Evolutionary conservation across 2,888 invertebrate genomes (phyloP).

Genomic region (Gibbula magus): DNA sequence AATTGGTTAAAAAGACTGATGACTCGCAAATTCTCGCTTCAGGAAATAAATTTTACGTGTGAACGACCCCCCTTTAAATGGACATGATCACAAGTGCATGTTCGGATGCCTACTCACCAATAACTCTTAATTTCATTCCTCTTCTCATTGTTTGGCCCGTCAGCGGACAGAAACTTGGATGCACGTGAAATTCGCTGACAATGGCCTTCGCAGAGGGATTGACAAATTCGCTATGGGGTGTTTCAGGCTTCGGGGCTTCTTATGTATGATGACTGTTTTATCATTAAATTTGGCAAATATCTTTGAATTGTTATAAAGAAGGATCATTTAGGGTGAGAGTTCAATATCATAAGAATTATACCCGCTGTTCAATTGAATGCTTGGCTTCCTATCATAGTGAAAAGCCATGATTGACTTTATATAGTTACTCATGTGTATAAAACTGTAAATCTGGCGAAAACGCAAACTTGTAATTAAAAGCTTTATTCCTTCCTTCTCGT

Average conservation of each 20-base stretch:
- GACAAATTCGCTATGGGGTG: conserved; percentile 7
- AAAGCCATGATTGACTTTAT: neutral
- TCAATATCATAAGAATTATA: conserved; percentile 4
- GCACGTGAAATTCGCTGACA: conserved; percentile 1
- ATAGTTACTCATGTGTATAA: neutral
- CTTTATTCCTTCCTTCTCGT: too few relatives aligned
- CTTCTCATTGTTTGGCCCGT: neutral
- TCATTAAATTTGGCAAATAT: neutral
- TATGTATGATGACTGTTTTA: neutral
- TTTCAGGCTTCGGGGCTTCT: neutral
- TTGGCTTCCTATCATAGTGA: neutral
- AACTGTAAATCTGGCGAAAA: neutral
- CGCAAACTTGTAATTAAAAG: neutral
- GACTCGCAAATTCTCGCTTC: neutral
- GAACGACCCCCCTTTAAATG: conserved; percentile 21
- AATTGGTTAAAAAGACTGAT: neutral
- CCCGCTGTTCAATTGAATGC: neutral
- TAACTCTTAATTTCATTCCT: conserved; percentile 10
- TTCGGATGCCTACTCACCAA: neutral
- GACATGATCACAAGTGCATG: neutral
- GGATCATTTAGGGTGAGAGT: neutral
- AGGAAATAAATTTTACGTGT: conserved; percentile 34
- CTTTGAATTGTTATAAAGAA: neutral
- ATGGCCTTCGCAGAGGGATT: neutral
- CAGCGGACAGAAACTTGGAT: neutral